phyloP scores from a whole-genome alignment of 2,888 invertebrate species.

The Platycnemis pennipes region DNA sequence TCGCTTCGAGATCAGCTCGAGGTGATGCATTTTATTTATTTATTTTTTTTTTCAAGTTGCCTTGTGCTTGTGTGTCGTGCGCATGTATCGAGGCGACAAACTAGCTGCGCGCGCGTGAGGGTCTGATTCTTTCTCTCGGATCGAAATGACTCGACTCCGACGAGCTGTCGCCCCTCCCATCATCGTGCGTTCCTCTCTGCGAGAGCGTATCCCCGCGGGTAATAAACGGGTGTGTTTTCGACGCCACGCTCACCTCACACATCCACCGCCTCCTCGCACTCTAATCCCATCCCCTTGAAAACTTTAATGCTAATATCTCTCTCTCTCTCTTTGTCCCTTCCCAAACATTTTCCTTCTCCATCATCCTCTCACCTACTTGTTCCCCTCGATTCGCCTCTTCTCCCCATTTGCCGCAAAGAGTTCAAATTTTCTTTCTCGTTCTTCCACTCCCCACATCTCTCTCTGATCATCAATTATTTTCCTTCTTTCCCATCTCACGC shows the following conservation, averaged over 20 bases:
- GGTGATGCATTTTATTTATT: no score
- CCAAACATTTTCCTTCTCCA: background rate
- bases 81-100: background rate
- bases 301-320: background rate
- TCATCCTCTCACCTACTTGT: background rate
- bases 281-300: background rate
- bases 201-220: background rate
- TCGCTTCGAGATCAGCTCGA: background rate
- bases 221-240: slow-evolving; percentile 16
- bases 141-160: background rate
- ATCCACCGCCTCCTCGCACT: background rate
- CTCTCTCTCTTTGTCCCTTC: background rate
- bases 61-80: background rate
- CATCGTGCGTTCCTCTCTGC: background rate
- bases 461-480: slow-evolving; percentile 39
- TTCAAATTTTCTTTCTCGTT: background rate
- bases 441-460: background rate
- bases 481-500: background rate
- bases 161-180: background rate
- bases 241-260: background rate
- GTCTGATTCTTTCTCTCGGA: background rate
- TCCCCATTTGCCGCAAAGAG: background rate
- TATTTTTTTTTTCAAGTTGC: background rate
- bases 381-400: background rate
- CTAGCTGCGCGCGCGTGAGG: background rate